Base-by-base conservation (phyloP, 2,797 vertebrate genomes). In the Caiman crocodilus region DNA sequence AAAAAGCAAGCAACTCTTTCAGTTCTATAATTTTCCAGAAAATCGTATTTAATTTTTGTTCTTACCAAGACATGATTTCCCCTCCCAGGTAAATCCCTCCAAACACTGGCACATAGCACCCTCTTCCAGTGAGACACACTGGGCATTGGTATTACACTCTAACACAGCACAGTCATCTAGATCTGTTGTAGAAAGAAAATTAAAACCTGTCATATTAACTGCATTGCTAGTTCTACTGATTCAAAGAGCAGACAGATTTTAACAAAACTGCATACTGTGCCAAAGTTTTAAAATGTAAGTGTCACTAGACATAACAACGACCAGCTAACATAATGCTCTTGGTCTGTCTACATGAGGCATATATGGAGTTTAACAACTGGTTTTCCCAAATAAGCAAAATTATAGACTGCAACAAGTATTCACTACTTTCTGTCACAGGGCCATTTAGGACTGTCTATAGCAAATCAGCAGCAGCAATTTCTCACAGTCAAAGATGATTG, bases 51-150 rank as follows among this genome's bases (percentile, higher is more conserved):
- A 76, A 86, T 55, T 14, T 92, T 55, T 85, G 88, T 75, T 90
- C 96, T 98, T 98, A 99, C 99, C 99, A 78, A 97, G 94, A 94
- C 99, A 99, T 3, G 95, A 76, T 78, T 96, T 97, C 76, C 98
- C 98, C 85, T 98, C 98, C 58, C 98, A 98, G 64, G 97, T 95
- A 93, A 99, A 99, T 69, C 99, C 99, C 67, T 97, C 94, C 85
- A 97, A 95, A 97, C 99, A 99, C 14, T 96, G 97, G 94, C 99
- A 99, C 18, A 56, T 57, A 3, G 98, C 96, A 76, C 96, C 91
- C 28, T 98, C 98, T 76, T 97, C 97, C 42, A 97, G 91, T 69
- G 97, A 92, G 91, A 97, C 79, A 75, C 99, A 99, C 75, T 93
- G 95, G 10, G 99, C 98, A 7, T 98, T 98, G 32, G 93, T 84